Conservation (phyloP, 1,140 invertebrate species). For the Heliothis virescens region DNA sequence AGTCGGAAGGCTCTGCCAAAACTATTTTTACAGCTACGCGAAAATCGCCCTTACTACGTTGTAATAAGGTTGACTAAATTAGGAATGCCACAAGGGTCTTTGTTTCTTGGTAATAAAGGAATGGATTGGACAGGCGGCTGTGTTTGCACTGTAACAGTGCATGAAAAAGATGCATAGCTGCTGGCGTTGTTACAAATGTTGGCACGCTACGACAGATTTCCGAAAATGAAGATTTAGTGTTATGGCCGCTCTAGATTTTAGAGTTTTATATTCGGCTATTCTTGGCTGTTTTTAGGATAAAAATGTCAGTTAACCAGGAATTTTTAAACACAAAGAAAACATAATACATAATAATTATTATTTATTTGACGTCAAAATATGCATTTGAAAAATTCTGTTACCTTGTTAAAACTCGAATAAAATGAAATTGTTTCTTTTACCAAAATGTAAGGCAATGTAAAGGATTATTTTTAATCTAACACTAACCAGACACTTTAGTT, state of each 20-base stretch:
- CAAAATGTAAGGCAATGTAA: no score
- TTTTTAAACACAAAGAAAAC: no score
- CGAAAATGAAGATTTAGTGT: slow-evolving; percentile 12
- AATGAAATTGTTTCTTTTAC: no score
- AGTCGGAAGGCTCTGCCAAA: neutral
- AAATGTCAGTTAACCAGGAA: no score
- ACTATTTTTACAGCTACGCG: neutral
- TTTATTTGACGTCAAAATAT: no score
- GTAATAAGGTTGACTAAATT: slow-evolving; percentile 3
- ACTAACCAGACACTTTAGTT: no score
- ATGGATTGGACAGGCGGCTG: slow-evolving; percentile 28
- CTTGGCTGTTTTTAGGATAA: no score
- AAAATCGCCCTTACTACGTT: neutral
- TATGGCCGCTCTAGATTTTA: neutral
- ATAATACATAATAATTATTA: no score
- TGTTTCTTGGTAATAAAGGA: slow-evolving; percentile 28
- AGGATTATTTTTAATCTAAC: no score
- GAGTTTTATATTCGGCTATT: no score
- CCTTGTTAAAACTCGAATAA: no score
- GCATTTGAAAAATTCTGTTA: no score
- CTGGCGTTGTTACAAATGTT: neutral
- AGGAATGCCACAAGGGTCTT: neutral
- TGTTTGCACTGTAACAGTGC: slow-evolving; percentile 8
- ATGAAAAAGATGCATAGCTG: neutral
- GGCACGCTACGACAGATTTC: neutral